Evolutionary conservation across 1,140 invertebrate species (phyloP).

Genomic region (Drosophila miranda): DNA sequence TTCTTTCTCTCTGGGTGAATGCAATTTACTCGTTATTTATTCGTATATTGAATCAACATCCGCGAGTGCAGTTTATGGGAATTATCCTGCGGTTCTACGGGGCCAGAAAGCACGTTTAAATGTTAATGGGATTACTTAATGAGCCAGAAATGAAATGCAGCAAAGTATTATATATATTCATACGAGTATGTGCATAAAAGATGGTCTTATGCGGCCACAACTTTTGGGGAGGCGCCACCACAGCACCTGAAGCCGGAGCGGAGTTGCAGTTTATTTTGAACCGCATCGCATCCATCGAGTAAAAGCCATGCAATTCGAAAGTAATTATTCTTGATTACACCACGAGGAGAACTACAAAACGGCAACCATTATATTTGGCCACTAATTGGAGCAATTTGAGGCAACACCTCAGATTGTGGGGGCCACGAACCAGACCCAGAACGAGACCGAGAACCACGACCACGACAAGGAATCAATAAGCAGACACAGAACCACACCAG

Average conservation of each 20-base stretch:
- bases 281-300: slow-evolving; percentile 28
- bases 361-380: slow-evolving; percentile 72
- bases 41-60: slow-evolving; percentile 49
- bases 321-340: slow-evolving; percentile 70
- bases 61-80: slow-evolving; percentile 44
- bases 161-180: too few relatives aligned
- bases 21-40: slow-evolving; percentile 33
- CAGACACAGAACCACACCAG: slow-evolving; percentile 29
- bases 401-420: slow-evolving; percentile 65
- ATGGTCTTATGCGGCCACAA: too few relatives aligned
- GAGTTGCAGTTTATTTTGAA: background rate
- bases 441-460: background rate
- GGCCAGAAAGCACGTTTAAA: too few relatives aligned
- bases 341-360: slow-evolving; percentile 55
- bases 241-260: too few relatives aligned
- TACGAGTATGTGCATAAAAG: too few relatives aligned
- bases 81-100: background rate
- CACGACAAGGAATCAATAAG: slow-evolving; percentile 65
- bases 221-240: slow-evolving; percentile 6
- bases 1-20: background rate
- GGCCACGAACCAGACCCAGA: background rate
- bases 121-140: too few relatives aligned
- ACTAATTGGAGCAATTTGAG: slow-evolving; percentile 79
- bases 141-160: too few relatives aligned
- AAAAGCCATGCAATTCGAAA: slow-evolving; percentile 67